These are phyloP conservation scores for Pegea sp. DNA, from an alignment of 23 tunicate genomes.

Conservation along the genomic window DNA sequence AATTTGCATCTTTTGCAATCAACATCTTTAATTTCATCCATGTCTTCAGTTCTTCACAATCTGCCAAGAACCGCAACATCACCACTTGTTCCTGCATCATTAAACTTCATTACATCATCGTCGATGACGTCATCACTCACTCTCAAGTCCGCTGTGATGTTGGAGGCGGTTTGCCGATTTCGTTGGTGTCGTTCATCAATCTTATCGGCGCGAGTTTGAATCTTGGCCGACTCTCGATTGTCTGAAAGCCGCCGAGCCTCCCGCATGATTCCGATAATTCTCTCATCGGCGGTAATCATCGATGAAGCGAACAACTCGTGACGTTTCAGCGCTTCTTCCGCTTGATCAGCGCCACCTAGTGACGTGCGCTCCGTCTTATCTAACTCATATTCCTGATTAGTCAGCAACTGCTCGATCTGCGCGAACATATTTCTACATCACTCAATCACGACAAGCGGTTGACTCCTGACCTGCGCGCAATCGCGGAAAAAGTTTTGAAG, in stretches of 20 bases:
- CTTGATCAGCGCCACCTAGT: constrained; percentile 20
- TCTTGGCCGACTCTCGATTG: constrained; percentile 38
- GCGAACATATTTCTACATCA: neutral
- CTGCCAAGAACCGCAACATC: constrained; percentile 62
- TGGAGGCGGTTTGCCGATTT: constrained; percentile 45
- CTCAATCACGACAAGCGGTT: neutral
- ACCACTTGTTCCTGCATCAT: constrained; percentile 43
- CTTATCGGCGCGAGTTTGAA: constrained; percentile 41
- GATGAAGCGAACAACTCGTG: constrained; percentile 71
- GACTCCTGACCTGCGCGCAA: constrained; percentile 36
- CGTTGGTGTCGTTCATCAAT: constrained; percentile 32
- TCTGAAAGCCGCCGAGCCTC: constrained; percentile 27
- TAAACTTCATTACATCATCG: neutral
- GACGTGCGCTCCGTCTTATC: constrained; percentile 28
- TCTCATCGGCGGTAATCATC: constrained; percentile 61
- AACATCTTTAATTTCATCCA: constrained; percentile 97
- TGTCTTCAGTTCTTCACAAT: constrained; percentile 73
- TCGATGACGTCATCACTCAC: too few species aligned
- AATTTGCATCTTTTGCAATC: constrained; percentile 86
- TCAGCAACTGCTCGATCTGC: constrained; percentile 72
- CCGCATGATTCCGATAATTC: constrained; percentile 40
- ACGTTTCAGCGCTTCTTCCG: constrained; percentile 62
- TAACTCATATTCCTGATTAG: constrained; percentile 77
- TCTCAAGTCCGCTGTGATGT: constrained; percentile 27
- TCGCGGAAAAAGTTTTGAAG: constrained; percentile 56